Conservation (phyloP, 2,113 vertebrate genomes). For the Arvicanthis niloticus region DNA sequence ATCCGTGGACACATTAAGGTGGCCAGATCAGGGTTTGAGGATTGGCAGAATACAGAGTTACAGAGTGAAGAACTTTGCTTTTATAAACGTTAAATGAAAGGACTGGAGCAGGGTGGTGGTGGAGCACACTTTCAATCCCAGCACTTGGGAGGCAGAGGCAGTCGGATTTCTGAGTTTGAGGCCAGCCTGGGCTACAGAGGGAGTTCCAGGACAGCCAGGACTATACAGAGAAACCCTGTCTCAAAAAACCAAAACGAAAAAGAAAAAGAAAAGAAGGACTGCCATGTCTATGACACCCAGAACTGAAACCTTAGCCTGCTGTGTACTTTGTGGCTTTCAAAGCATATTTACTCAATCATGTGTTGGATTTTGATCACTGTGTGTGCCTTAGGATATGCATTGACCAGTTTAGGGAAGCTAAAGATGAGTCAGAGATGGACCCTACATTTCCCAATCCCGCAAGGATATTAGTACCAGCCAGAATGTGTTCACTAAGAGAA, state of each 20-base stretch:
- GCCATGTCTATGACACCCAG: too few relatives aligned
- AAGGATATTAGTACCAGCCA: neutral
- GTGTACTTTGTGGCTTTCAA: neutral
- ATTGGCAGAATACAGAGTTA: fast-evolving
- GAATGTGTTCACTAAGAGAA: neutral
- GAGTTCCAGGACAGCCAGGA: too few relatives aligned
- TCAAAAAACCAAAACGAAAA: too few relatives aligned
- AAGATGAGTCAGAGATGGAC: fast-evolving
- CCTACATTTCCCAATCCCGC: too few relatives aligned
- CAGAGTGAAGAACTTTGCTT: neutral
- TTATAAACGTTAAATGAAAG: neutral
- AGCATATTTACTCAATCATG: too few relatives aligned
- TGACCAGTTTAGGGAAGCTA: neutral
- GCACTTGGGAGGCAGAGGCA: too few relatives aligned
- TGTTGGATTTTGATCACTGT: neutral
- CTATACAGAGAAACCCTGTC: too few relatives aligned
- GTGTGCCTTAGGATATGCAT: fast-evolving
- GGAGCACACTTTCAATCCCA: too few relatives aligned
- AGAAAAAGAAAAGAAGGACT: neutral
- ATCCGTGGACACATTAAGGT: neutral
- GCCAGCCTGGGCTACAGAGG: too few relatives aligned
- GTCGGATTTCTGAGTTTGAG: too few relatives aligned
- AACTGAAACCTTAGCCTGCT: neutral
- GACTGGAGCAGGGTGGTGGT: too few relatives aligned
- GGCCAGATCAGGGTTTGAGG: neutral